Base-by-base conservation (phyloP, 2,113 vertebrate species). In the Phocoena phocoena region DNA sequence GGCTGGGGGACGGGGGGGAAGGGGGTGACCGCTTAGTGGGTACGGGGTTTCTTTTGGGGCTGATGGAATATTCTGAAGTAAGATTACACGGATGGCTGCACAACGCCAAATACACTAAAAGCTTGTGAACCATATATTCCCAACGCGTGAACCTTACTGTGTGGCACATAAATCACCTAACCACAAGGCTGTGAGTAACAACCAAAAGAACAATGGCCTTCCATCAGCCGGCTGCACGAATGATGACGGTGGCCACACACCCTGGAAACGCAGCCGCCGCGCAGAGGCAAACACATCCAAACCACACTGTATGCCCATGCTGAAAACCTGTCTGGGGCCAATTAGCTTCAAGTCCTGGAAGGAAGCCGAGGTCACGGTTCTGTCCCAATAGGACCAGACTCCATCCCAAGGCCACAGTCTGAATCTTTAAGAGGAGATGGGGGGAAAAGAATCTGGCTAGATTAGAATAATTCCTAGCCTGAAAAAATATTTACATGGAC, bases 401-500 rank as follows among this genome's bases (percentile, higher is more conserved):
- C 68, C 58, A 53, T 93, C 83, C 92, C 88, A 85, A 74, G 17
- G 63, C 38, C 92, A 92, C 20, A 28, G 63, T 44, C 47, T 28
- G 13, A 89, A 38, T 55, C 91, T 68, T 81, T 73, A 89, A 94
- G 70, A 80, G 20, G 11, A 76, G n/a, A 41, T 28, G 65, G 23
- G 23, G 70, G 10, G 8, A 4, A 68, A 76, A 76, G n/a, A 96
- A 71, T 65, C n/a, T 83, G 70, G 41, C 36, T 31, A 70, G 62
- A 38, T 38, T 3, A 70, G 25, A 77, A 28, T 77, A 81, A 97
- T 60, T 84, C 38, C 77, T 50, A 74, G 73, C 63, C 44, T 94
- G 38, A 68, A 93, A 88, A 93, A 94, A 88, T 62, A 71, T 36
- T 44, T 87, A 28, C 13, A 81, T 53, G 53, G 53, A 53, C 53